Evolutionary conservation across 2,888 invertebrate genomes (phyloP).

Genomic region (Syrphus vitripennis): DNA sequence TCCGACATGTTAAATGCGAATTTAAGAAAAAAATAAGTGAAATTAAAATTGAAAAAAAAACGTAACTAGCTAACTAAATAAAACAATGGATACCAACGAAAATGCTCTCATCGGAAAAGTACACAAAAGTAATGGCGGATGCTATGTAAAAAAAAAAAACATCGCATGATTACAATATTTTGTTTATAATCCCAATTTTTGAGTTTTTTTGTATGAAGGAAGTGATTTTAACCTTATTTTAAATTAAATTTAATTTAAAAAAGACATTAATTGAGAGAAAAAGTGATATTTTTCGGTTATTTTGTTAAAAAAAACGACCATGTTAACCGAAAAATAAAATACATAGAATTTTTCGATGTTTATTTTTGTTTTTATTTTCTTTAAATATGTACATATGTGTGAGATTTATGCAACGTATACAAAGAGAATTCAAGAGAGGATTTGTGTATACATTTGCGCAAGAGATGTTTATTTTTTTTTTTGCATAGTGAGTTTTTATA

Average conservation of each 20-base stretch:
- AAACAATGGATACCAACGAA: slow-evolving; percentile 64
- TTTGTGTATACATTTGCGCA: neutral
- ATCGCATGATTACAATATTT: slow-evolving; percentile 28
- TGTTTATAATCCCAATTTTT: neutral
- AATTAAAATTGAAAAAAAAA: neutral
- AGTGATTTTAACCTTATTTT: neutral
- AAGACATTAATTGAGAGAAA: neutral
- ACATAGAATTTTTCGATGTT: slow-evolving; percentile 51
- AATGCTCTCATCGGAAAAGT: slow-evolving; percentile 54
- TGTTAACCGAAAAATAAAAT: neutral
- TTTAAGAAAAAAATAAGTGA: neutral
- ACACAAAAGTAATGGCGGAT: slow-evolving; percentile 65
- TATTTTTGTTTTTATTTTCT: slow-evolving; percentile 66
- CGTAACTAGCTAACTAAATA: slow-evolving; percentile 17
- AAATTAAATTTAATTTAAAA: neutral
- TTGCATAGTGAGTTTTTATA: neutral
- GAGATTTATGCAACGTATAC: slow-evolving; percentile 22
- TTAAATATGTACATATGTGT: slow-evolving; percentile 5
- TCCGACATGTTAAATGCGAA: slow-evolving; percentile 47
- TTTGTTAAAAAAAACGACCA: neutral
- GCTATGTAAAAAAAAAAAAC: slow-evolving; percentile 44
- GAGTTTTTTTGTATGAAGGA: neutral
- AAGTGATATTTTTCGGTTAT: neutral
- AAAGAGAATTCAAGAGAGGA: neutral
- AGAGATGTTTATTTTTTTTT: neutral